A percentile compares a stretch with the other conserved stretches of the same genome.
phyloP scores from a whole-genome alignment of 2,113 vertebrate species.

The Micronycteris hirsuta region DNA sequence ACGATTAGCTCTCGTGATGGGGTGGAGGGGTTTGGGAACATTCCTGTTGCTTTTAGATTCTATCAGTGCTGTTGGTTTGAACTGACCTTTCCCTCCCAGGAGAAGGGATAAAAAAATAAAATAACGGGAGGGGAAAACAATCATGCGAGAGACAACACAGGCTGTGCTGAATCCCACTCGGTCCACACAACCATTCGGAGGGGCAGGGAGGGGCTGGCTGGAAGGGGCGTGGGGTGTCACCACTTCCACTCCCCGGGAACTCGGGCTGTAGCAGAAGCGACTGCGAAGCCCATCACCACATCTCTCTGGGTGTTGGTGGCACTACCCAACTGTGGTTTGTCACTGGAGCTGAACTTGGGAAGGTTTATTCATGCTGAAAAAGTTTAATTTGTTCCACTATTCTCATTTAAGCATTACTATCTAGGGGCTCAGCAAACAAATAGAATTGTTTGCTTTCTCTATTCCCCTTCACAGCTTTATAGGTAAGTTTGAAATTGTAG shows the following conservation, averaged over 20 bases:
- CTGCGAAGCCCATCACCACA: background rate
- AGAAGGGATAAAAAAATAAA: background rate
- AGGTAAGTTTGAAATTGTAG: background rate
- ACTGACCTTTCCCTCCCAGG: background rate
- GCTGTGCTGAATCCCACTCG: too few relatives aligned
- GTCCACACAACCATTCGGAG: background rate
- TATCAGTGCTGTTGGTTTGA: background rate
- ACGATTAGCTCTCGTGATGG: rapidly evolving
- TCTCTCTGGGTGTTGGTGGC: too few relatives aligned
- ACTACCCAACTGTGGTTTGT: background rate
- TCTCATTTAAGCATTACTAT: background rate
- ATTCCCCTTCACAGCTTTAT: background rate
- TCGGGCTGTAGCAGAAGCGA: background rate
- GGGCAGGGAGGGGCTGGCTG: rapidly evolving
- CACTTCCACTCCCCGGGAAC: background rate
- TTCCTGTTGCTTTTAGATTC: background rate
- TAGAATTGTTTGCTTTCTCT: background rate
- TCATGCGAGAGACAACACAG: background rate
- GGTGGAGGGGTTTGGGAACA: background rate
- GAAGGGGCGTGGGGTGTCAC: rapidly evolving
- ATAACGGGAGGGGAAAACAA: background rate
- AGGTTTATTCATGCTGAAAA: background rate
- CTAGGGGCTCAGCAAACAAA: background rate
- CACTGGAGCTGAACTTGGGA: background rate
- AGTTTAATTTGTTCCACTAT: background rate